A percentile compares a stretch with the other conserved stretches of the same genome.
phyloP scores from a whole-genome alignment of 1,140 invertebrate genomes.

The Drosophila cardini region DNA sequence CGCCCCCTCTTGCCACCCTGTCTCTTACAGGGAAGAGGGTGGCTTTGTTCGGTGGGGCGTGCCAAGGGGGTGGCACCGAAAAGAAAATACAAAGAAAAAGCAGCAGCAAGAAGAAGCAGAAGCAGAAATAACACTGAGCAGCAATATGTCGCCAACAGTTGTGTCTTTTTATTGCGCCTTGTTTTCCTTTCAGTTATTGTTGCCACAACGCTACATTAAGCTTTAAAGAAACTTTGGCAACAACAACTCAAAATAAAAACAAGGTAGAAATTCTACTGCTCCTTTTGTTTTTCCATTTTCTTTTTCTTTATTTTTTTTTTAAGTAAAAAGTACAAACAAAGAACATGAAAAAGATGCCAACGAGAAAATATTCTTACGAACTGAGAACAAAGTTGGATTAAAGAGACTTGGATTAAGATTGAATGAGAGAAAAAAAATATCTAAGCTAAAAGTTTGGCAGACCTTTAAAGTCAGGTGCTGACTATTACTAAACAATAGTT shows the following conservation, averaged over 20 bases:
- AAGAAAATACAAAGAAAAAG: conserved; percentile 1
- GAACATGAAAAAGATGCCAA: conserved; percentile 1
- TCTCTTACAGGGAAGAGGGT: no score
- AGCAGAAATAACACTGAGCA: conserved; percentile 30
- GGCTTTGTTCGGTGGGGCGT: conserved; percentile 11
- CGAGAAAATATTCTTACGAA: conserved; percentile 20
- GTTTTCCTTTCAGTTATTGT: conserved; percentile 70
- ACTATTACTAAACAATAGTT: conserved; percentile 9
- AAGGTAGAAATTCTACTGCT: conserved; percentile 34
- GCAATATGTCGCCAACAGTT: conserved; percentile 80
- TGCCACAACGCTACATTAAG: conserved; percentile 80
- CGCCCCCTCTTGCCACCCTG: no score
- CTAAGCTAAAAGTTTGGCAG: not conserved
- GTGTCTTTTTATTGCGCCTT: conserved; percentile 61
- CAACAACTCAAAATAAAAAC: conserved; percentile 31
- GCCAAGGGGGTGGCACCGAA: not conserved
- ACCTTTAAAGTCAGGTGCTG: conserved; percentile 5
- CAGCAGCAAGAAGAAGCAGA: not conserved
- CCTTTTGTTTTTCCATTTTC: no score
- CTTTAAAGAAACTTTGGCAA: conserved; percentile 65
- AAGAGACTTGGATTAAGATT: conserved; percentile 30
- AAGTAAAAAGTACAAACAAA: conserved; percentile 62
- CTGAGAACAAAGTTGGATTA: conserved; percentile 37
- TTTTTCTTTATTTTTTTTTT: conserved; percentile 27
- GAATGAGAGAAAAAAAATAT: conserved; percentile 3